These are phyloP conservation scores for Antennarius striatus DNA, from an alignment of 2,113 vertebrate species.

Conservation along the genomic window DNA sequence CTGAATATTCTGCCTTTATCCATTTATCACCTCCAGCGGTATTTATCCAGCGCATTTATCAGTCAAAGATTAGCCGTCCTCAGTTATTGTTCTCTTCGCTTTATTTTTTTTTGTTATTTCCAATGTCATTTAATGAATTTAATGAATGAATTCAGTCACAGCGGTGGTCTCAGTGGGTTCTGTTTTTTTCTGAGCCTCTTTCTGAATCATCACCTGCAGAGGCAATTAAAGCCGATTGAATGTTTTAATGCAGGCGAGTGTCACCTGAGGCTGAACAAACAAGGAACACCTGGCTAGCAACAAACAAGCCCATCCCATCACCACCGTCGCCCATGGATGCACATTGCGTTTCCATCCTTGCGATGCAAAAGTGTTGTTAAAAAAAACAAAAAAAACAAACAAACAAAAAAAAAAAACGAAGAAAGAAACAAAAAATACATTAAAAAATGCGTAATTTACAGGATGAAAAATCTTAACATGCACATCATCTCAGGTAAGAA, in stretches of 20 bases:
- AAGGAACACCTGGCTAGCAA: slow-evolving; percentile 74
- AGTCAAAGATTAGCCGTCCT: slow-evolving; percentile 9
- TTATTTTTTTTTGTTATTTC: slow-evolving; percentile 25
- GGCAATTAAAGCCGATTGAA: slow-evolving; percentile 62
- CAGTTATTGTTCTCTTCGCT: neutral
- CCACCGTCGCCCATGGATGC: slow-evolving; percentile 45
- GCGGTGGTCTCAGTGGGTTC: neutral
- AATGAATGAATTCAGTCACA: slow-evolving; percentile 10
- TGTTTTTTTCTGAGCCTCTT: slow-evolving; percentile 9
- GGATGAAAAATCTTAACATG: neutral
- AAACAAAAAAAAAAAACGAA: too few relatives aligned
- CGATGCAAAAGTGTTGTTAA: slow-evolving; percentile 25
- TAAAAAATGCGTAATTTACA: neutral
- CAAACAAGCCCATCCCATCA: slow-evolving; percentile 22
- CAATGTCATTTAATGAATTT: slow-evolving; percentile 6
- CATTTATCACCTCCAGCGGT: slow-evolving; percentile 24
- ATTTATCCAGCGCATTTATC: slow-evolving; percentile 11
- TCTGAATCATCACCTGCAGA: slow-evolving; percentile 53
- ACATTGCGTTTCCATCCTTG: slow-evolving; percentile 23
- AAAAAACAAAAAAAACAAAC: slow-evolving; percentile 6
- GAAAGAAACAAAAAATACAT: too few relatives aligned
- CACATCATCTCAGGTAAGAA: neutral
- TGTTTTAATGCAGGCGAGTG: slow-evolving; percentile 70
- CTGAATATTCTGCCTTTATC: slow-evolving; percentile 39
- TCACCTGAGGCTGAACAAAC: slow-evolving; percentile 78